Percentiles rank a stretch among this genome's conserved stretches.
Evolutionary conservation across 2,797 vertebrate genomes (phyloP).

Genomic region (Falco novaeseelandiae): DNA sequence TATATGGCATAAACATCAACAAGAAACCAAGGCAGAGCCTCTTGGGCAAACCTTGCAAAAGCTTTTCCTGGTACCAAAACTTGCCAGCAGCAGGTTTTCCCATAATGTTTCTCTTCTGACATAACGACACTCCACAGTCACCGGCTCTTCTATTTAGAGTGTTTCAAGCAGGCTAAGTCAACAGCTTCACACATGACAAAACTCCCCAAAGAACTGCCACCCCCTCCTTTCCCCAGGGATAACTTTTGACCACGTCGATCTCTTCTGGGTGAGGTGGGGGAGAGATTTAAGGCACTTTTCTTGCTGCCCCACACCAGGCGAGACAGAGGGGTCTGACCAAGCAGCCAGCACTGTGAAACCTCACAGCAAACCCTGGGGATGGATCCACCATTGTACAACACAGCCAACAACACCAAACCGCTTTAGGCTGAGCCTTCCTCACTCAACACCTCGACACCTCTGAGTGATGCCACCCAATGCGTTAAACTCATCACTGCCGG

Average conservation of each 20-base stretch:
- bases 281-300: not conserved
- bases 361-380: not conserved
- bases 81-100: not conserved
- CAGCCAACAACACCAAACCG: not conserved
- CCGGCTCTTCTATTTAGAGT: not conserved
- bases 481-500: not conserved
- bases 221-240: not conserved
- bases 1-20: accelerated
- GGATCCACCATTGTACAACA: not conserved
- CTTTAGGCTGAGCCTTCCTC: not conserved
- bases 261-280: accelerated
- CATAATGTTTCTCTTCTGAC: not conserved
- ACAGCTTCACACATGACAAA: not conserved
- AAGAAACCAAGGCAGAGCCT: not conserved
- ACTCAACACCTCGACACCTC: not conserved
- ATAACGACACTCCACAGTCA: not conserved
- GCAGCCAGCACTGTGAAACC: not conserved
- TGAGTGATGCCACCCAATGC: accelerated
- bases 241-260: not conserved
- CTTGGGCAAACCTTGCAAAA: not conserved
- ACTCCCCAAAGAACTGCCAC: not conserved
- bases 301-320: accelerated
- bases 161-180: not conserved
- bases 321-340: not conserved
- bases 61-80: not conserved